Evolutionary conservation across 2,888 invertebrate genomes (phyloP).

Genomic region (Eurois occulta): DNA sequence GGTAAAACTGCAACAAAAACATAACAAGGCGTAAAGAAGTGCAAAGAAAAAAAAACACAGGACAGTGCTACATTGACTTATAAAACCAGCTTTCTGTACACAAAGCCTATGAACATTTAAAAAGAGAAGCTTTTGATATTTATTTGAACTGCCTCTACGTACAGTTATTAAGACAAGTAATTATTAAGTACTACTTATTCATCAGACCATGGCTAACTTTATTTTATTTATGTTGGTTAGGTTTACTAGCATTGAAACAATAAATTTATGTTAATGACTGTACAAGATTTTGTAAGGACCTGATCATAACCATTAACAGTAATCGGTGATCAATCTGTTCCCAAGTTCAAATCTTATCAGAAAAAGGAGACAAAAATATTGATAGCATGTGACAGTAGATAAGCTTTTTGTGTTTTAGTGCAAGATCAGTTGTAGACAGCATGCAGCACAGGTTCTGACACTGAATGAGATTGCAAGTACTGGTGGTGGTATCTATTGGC

Average conservation of each 20-base stretch:
- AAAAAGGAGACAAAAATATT: conserved; percentile 9
- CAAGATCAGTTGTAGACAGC: conserved; percentile 19
- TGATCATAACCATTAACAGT: neutral
- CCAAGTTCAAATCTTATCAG: neutral
- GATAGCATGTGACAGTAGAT: conserved; percentile 4
- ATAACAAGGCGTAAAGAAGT: conserved; percentile 76
- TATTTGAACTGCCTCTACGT: neutral
- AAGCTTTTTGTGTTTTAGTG: conserved; percentile 22
- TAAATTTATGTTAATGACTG: neutral
- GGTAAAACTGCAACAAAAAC: conserved; percentile 91
- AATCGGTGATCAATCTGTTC: neutral
- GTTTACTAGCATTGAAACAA: conserved; percentile 1
- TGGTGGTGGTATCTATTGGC: conserved; percentile 14
- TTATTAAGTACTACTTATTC: neutral
- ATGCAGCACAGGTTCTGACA: conserved; percentile 29
- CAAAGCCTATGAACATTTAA: conserved; percentile 4
- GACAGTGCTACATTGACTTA: conserved; percentile 29
- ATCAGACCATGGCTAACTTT: conserved; percentile 17
- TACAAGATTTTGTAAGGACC: neutral
- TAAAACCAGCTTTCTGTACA: neutral
- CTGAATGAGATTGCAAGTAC: conserved; percentile 10
- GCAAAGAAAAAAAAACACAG: conserved; percentile 62
- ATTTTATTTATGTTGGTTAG: conserved; percentile 2
- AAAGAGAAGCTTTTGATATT: neutral
- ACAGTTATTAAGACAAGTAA: conserved; percentile 10